Evolutionary conservation across 2,113 vertebrate genomes (phyloP).

Genomic region (Meriones unguiculatus): DNA sequence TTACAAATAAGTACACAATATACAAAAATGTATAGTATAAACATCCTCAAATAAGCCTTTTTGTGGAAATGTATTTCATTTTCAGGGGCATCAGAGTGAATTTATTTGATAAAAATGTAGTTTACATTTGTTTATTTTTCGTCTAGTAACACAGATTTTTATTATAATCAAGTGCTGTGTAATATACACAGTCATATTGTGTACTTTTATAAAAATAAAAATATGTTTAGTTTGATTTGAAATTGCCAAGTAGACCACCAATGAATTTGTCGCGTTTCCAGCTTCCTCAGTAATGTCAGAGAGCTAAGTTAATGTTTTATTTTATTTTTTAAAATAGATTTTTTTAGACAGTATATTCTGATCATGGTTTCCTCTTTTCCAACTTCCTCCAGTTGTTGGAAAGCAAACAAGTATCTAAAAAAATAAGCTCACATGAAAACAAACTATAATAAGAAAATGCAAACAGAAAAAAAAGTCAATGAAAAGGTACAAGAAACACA

Average conservation of each 20-base stretch:
- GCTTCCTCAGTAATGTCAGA: neutral
- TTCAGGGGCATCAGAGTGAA: neutral
- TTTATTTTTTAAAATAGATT: neutral
- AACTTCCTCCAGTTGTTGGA: neutral
- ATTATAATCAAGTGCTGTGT: neutral
- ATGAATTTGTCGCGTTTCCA: neutral
- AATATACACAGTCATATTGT: neutral
- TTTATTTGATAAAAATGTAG: neutral
- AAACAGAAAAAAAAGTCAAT: neutral
- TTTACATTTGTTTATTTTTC: neutral
- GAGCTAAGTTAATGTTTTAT: neutral
- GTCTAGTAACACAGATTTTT: neutral
- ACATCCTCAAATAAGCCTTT: neutral
- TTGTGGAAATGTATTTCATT: neutral
- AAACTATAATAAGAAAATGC: neutral
- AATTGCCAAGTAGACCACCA: neutral
- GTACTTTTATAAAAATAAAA: neutral
- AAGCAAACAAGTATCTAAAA: neutral
- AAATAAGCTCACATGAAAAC: neutral
- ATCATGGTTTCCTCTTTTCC: neutral
- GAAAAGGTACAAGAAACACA: neutral
- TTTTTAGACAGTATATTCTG: neutral
- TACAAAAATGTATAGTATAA: neutral
- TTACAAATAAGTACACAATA: neutral
- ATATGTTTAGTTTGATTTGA: neutral